Conservation (phyloP, 2,888 invertebrate species). For the Mesodorylaimus sp. region DNA sequence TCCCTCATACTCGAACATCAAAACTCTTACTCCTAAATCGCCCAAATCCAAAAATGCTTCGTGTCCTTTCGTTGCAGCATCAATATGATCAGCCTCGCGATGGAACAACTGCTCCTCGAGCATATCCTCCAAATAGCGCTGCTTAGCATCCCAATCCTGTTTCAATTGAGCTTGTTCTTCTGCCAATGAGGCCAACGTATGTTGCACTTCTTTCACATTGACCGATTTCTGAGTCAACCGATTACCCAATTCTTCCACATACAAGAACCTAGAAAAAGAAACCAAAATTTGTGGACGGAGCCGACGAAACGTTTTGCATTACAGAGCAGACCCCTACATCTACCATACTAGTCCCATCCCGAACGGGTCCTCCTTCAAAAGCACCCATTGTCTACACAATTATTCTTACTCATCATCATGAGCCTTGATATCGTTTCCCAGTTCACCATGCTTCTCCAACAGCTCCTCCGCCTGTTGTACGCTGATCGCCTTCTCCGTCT, state of each 20-base stretch:
- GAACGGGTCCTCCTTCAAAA: too few relatives aligned
- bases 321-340: too few relatives aligned
- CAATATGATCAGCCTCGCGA: slow-evolving; percentile 87
- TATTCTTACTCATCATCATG: slow-evolving; percentile 61
- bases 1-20: not conserved
- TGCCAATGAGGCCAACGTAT: slow-evolving; percentile 50
- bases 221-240: slow-evolving; percentile 44
- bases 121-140: slow-evolving; percentile 64
- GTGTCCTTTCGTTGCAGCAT: slow-evolving; percentile 79
- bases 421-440: slow-evolving; percentile 73
- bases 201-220: slow-evolving; percentile 41
- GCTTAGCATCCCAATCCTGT: slow-evolving; percentile 54
- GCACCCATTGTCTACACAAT: too few relatives aligned
- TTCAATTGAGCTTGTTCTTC: slow-evolving; percentile 56
- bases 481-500: slow-evolving; percentile 17
- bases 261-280: slow-evolving; percentile 44
- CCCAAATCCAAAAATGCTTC: slow-evolving; percentile 75
- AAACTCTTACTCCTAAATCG: slow-evolving; percentile 54
- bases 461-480: slow-evolving; percentile 78
- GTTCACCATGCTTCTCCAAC: slow-evolving; percentile 70
- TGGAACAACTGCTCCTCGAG: slow-evolving; percentile 71
- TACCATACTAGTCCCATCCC: too few relatives aligned
- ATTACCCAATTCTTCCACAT: slow-evolving; percentile 50
- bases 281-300: slow-evolving; percentile 8
- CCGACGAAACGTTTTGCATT: too few relatives aligned